phyloP scores from a whole-genome alignment of 2,113 vertebrate genomes.

The Hippocampus abdominalis region DNA sequence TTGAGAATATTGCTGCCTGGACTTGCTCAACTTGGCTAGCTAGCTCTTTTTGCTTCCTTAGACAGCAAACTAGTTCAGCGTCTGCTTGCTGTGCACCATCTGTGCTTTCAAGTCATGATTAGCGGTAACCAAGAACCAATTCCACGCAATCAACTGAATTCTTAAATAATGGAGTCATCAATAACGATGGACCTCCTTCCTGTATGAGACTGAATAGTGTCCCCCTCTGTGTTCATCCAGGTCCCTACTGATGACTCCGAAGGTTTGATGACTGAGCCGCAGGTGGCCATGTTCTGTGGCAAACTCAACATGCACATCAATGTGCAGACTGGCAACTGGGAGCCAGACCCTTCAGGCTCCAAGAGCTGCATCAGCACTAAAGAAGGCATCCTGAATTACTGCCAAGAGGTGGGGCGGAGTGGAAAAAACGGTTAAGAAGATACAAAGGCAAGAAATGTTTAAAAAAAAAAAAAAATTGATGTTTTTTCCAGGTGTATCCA shows the following conservation, averaged over 20 bases:
- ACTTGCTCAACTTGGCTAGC: background rate
- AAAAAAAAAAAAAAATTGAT: background rate
- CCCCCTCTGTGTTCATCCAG: conserved; percentile 60
- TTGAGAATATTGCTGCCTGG: background rate
- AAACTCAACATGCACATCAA: conserved; percentile 99
- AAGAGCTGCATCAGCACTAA: conserved; percentile 90
- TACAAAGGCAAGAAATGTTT: background rate
- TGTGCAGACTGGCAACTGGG: conserved; percentile 94
- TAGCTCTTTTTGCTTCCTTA: background rate
- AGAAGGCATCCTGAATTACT: conserved; percentile 96
- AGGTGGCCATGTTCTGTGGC: conserved; percentile 79
- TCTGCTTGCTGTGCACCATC: background rate
- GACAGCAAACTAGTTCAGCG: no score
- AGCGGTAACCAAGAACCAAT: background rate
- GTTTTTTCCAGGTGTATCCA: conserved; percentile 82
- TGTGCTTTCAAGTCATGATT: background rate
- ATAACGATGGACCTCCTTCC: background rate
- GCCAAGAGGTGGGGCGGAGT: conserved; percentile 79
- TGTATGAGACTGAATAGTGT: background rate
- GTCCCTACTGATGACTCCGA: conserved; percentile 88
- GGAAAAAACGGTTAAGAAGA: background rate
- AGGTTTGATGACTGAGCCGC: conserved; percentile 81
- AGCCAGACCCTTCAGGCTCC: conserved; percentile 82
- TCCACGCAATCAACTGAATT: background rate
- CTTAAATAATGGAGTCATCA: background rate